Evolutionary conservation across 1,140 invertebrate species (phyloP).

Genomic region (Drosophila orena): DNA sequence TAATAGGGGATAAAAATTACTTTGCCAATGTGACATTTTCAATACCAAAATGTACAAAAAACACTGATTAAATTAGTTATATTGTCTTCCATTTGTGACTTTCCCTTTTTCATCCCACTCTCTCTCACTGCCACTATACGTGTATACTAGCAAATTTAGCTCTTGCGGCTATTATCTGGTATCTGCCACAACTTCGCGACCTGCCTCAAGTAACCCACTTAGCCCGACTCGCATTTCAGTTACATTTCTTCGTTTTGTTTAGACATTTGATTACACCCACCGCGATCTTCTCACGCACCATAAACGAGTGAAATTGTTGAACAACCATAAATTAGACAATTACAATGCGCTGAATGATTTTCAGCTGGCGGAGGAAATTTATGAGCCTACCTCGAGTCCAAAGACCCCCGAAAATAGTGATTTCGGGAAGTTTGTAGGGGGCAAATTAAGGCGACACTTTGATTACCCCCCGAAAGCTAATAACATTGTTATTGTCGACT

Average conservation of each 20-base stretch:
- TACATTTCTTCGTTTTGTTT: slow-evolving; percentile 25
- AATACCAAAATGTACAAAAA: too few relatives aligned
- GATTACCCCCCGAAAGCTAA: slow-evolving; percentile 23
- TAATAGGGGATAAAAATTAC: too few relatives aligned
- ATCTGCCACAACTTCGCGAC: slow-evolving; percentile 24
- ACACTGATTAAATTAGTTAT: too few relatives aligned
- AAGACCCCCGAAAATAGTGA: background rate
- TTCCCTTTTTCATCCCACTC: slow-evolving; percentile 16
- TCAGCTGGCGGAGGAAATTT: slow-evolving; percentile 7
- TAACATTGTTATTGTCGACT: slow-evolving; percentile 33
- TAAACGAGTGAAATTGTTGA: slow-evolving; percentile 43
- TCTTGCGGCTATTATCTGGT: background rate
- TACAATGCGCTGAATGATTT: slow-evolving; percentile 38
- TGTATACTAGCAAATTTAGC: slow-evolving; percentile 12
- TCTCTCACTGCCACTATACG: background rate
- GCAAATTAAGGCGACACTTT: slow-evolving; percentile 51
- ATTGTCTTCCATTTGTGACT: slow-evolving; percentile 10
- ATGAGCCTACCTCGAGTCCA: slow-evolving; percentile 18
- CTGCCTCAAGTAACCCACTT: slow-evolving; percentile 35
- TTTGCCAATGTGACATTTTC: too few relatives aligned
- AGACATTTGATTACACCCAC: slow-evolving; percentile 12
- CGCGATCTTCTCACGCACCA: slow-evolving; percentile 37
- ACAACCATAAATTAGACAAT: slow-evolving; percentile 52
- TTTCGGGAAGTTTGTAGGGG: background rate
- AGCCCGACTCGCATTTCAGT: slow-evolving; percentile 4